A percentile compares a stretch with the other conserved stretches of the same genome.
Evolutionary conservation across 1,140 invertebrate genomes (phyloP).

Genomic region (Euschistus heros): DNA sequence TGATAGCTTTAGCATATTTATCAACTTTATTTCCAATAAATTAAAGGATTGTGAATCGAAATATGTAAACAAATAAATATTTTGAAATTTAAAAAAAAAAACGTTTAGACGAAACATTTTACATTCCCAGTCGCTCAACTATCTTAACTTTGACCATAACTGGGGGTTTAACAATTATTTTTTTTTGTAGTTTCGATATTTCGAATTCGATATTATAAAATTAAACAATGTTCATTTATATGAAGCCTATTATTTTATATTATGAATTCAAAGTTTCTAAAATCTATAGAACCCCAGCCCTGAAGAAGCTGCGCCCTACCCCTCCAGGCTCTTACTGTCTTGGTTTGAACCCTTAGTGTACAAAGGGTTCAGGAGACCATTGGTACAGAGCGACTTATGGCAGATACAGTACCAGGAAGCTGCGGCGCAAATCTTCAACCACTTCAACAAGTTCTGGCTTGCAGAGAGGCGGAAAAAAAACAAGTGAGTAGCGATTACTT

Average conservation of each 20-base stretch:
- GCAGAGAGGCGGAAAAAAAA: constrained; percentile 42
- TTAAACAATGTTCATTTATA: constrained; percentile 72
- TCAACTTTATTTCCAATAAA: too few species aligned
- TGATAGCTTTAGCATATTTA: too few species aligned
- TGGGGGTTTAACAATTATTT: too few species aligned
- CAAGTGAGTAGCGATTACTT: not conserved
- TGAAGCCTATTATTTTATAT: constrained; percentile 41
- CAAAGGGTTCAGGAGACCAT: constrained; percentile 68
- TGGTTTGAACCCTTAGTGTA: constrained; percentile 84
- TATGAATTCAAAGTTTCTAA: constrained; percentile 34
- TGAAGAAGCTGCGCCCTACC: constrained; percentile 72
- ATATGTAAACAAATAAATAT: too few species aligned
- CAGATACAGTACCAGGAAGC: constrained; percentile 75
- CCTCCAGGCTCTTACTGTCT: constrained; percentile 76
- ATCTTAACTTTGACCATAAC: too few species aligned
- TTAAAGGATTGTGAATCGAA: too few species aligned
- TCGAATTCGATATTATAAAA: too few species aligned
- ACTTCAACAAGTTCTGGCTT: constrained; percentile 79
- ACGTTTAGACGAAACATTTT: too few species aligned
- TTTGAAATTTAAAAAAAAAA: too few species aligned
- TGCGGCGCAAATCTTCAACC: constrained; percentile 63
- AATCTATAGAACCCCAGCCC: constrained; percentile 81
- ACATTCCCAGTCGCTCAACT: too few species aligned
- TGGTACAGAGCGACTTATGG: constrained; percentile 80
- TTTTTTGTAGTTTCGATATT: too few species aligned